These are phyloP conservation scores for Dipodomys ordii DNA, from an alignment of 2,113 vertebrate species.

Conservation along the genomic window DNA sequence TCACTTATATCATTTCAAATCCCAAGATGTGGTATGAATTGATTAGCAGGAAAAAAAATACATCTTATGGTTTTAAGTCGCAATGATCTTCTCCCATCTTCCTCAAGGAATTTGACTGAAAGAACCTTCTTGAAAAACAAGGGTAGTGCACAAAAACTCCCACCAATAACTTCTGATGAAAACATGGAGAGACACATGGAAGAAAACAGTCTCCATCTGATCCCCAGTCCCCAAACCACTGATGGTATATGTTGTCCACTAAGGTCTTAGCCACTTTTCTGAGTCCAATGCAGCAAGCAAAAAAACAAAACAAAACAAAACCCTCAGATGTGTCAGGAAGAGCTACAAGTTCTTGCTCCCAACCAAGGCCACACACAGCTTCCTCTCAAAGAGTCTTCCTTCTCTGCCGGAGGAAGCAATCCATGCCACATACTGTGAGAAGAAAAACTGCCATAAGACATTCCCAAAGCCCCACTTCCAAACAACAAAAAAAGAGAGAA, in stretches of 20 bases:
- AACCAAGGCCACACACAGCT: background rate
- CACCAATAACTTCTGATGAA: background rate
- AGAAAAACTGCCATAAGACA: background rate
- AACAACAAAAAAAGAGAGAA: background rate
- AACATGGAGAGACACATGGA: background rate
- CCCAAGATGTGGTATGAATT: slow-evolving; percentile 49
- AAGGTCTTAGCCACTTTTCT: background rate
- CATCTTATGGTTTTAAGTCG: slow-evolving; percentile 57
- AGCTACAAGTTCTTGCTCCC: background rate
- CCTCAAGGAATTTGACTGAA: slow-evolving; percentile 53
- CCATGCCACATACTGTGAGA: background rate
- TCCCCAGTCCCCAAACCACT: background rate
- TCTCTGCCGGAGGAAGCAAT: background rate
- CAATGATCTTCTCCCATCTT: slow-evolving; percentile 59
- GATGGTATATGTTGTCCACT: background rate
- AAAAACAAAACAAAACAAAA: background rate
- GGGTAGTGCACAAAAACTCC: background rate
- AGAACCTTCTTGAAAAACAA: slow-evolving; percentile 33
- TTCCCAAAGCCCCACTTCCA: background rate
- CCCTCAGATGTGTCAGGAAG: rapidly evolving
- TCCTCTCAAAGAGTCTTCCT: background rate
- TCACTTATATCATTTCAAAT: slow-evolving; percentile 55
- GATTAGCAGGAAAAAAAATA: slow-evolving; percentile 55
- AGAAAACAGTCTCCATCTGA: background rate
- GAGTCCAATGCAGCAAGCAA: background rate